phyloP scores from a whole-genome alignment of 2,113 vertebrate genomes.

The Ceyx cyanopectus region DNA sequence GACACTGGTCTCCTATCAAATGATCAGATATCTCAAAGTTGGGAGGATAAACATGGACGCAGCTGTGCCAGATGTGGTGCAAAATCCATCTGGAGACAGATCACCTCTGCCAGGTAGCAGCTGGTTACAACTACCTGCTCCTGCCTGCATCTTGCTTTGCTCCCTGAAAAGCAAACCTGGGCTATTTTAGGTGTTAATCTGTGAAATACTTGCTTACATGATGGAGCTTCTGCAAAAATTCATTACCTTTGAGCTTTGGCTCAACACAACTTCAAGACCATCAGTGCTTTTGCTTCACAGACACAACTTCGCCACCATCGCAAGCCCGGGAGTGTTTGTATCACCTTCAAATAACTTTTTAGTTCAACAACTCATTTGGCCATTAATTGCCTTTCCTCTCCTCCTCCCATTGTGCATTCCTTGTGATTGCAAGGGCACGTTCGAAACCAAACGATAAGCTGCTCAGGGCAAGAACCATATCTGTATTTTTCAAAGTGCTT shows the following conservation, averaged over 20 bases:
- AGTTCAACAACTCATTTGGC: conserved; percentile 36
- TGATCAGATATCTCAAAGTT: background rate
- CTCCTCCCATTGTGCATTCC: background rate
- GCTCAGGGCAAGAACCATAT: conserved; percentile 24
- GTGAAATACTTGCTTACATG: background rate
- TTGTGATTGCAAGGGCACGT: conserved; percentile 16
- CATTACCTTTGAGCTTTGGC: background rate
- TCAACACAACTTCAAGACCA: background rate
- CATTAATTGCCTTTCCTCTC: conserved; percentile 46
- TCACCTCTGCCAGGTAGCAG: background rate
- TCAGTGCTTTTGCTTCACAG: background rate
- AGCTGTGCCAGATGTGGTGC: background rate
- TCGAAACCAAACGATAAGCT: conserved; percentile 32
- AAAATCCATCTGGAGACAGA: background rate
- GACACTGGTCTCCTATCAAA: background rate
- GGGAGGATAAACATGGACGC: background rate
- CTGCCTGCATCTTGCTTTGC: background rate
- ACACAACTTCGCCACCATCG: background rate
- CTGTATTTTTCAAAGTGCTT: conserved; percentile 28
- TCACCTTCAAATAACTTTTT: conserved; percentile 56
- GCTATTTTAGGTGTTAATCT: background rate
- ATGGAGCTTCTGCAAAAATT: background rate
- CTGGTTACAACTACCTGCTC: background rate
- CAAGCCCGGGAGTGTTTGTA: background rate
- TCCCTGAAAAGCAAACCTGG: background rate